phyloP scores from a whole-genome alignment of 2,888 invertebrate genomes.

The Drosophila ustulata region DNA sequence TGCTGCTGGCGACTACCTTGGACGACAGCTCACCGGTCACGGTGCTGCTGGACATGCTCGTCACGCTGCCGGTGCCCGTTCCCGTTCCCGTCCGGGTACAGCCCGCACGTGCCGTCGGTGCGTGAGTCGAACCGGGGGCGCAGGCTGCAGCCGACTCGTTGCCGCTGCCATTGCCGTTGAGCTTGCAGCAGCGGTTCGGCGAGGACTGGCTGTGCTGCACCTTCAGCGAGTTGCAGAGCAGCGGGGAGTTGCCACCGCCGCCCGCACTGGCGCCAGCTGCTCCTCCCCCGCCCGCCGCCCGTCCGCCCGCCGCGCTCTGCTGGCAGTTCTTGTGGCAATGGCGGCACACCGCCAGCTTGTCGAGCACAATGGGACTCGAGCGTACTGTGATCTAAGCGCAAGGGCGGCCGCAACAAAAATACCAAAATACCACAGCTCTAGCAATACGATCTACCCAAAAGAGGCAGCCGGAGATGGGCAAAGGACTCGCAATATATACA shows the following conservation, averaged over 20 bases:
- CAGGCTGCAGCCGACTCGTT: not conserved
- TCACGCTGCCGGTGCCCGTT: slow-evolving; percentile 73
- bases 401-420: not conserved
- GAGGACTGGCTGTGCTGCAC: slow-evolving; percentile 85
- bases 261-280: slow-evolving; percentile 22
- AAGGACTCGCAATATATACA: too few species aligned
- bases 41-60: slow-evolving; percentile 83
- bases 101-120: slow-evolving; percentile 7
- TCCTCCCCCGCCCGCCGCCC: slow-evolving; percentile 11
- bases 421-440: slow-evolving; percentile 34
- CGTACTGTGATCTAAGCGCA: slow-evolving; percentile 89
- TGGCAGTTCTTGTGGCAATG: slow-evolving; percentile 92
- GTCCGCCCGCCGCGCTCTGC: slow-evolving; percentile 57
- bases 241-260: slow-evolving; percentile 45
- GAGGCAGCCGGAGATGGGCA: slow-evolving; percentile 4
- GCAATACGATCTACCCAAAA: slow-evolving; percentile 29
- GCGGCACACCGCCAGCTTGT: slow-evolving; percentile 90
- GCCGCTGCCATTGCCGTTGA: slow-evolving; percentile 65
- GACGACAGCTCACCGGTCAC: slow-evolving; percentile 81
- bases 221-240: slow-evolving; percentile 84
- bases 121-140: not conserved
- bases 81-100: slow-evolving; percentile 22
- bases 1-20: slow-evolving; percentile 75
- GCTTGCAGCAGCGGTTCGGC: slow-evolving; percentile 84
- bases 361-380: slow-evolving; percentile 90